Conservation (phyloP, 2,888 invertebrate species). For the Andrena bucephala region DNA sequence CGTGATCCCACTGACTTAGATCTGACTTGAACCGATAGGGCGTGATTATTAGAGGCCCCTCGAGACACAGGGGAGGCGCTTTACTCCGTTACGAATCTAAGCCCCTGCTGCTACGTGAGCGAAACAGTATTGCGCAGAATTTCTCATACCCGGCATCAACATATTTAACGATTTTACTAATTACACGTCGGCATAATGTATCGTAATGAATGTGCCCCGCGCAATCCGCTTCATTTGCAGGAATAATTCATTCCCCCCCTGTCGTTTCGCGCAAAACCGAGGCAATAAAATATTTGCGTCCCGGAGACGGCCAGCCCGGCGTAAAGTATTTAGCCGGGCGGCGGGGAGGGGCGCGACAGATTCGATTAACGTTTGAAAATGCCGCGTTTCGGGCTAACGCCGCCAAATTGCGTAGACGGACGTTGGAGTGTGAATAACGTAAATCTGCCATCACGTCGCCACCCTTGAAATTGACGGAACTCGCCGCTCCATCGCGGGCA, state of each 20-base stretch:
- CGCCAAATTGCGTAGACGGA: slow-evolving; percentile 28
- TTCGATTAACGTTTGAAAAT: slow-evolving; percentile 58
- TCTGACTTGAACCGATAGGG: no score
- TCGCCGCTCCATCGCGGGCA: slow-evolving; percentile 5
- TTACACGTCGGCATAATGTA: background rate
- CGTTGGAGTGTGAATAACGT: slow-evolving; percentile 21
- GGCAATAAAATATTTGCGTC: slow-evolving; percentile 39
- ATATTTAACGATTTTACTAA: slow-evolving; percentile 32
- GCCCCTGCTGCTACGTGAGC: background rate
- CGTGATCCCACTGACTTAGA: no score
- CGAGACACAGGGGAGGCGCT: no score
- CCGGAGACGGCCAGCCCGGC: slow-evolving; percentile 6
- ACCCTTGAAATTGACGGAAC: slow-evolving; percentile 21
- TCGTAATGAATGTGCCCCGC: slow-evolving; percentile 28
- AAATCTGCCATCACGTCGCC: slow-evolving; percentile 22
- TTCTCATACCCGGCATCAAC: background rate
- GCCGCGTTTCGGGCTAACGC: slow-evolving; percentile 36
- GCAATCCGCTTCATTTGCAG: background rate
- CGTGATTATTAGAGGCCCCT: no score
- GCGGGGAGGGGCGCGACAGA: slow-evolving; percentile 2
- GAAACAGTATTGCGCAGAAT: slow-evolving; percentile 5
- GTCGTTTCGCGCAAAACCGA: slow-evolving; percentile 10
- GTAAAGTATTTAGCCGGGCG: slow-evolving; percentile 34
- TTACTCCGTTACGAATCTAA: no score
- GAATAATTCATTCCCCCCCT: slow-evolving; percentile 31